Percentiles rank a stretch among this genome's conserved stretches.
Conservation (phyloP, 2,888 invertebrate genomes). For the Linnaemya vulpina region DNA sequence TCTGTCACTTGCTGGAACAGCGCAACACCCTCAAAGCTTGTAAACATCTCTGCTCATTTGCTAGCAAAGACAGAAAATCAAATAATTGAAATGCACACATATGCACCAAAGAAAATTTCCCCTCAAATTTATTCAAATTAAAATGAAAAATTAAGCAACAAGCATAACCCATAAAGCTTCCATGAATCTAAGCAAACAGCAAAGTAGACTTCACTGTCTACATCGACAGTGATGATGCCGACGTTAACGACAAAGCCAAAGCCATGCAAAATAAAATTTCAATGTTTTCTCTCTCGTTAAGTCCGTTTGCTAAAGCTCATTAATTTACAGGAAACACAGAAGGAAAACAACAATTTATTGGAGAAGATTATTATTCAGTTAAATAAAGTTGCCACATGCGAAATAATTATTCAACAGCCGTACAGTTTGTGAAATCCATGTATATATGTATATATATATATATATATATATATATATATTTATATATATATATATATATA, state of each 20-base stretch:
- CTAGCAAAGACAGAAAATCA: slow-evolving; percentile 23
- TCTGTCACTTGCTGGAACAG: slow-evolving; percentile 54
- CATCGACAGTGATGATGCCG: not conserved
- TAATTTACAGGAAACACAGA: slow-evolving; percentile 14
- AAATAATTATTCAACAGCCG: not conserved
- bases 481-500: too few species aligned
- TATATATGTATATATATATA: slow-evolving; percentile 6
- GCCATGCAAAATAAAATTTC: slow-evolving; percentile 51
- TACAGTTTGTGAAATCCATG: too few species aligned
- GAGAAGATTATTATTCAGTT: slow-evolving; percentile 29
- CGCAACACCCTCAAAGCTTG: slow-evolving; percentile 48
- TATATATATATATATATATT: too few species aligned
- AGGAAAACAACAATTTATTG: slow-evolving; percentile 5
- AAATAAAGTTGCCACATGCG: not conserved
- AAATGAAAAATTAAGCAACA: slow-evolving; percentile 56
- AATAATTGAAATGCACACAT: slow-evolving; percentile 11
- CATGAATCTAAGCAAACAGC: slow-evolving; percentile 20
- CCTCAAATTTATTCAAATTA: slow-evolving; percentile 61
- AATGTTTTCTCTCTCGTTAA: slow-evolving; percentile 48
- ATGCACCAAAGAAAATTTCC: slow-evolving; percentile 40
- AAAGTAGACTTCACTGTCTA: not conserved
- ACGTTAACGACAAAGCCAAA: not conserved
- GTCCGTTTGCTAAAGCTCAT: slow-evolving; percentile 30
- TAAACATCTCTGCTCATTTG: slow-evolving; percentile 51
- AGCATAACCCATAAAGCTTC: slow-evolving; percentile 54